Base-by-base conservation (phyloP, 2,888 invertebrate genomes). In the Drosophila borborema region DNA sequence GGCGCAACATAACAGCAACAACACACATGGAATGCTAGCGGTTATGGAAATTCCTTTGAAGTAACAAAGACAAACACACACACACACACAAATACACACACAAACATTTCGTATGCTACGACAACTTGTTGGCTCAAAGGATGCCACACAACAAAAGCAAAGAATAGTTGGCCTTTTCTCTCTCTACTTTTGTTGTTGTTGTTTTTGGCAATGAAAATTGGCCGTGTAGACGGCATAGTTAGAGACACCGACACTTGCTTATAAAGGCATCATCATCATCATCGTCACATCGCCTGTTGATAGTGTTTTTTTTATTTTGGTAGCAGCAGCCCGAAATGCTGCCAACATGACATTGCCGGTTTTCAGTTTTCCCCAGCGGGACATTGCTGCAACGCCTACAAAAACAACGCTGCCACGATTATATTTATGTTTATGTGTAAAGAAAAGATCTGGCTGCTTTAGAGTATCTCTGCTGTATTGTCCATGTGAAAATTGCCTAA, bases 21-120 rank as follows among this genome's bases (percentile, higher is more conserved):
- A 46, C 56, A 63, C 43, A 69, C 70, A 31, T 49, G 86, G 75
- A 88, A 87, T 87, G 88, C 85, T 87, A 87, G 86, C 86, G 86
- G 86, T 87, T 88, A 86, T 86, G 85, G 86, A 87, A 86, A 87
- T 87, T 88, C 86, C 88, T 86, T 79, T 82, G 82, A 83, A 79
- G 74, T 68, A 55, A 72, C 60, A 51, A 51, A 71, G 2, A 41
- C 41, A 41, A 7, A 41, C 3, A 41, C n/a, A 16, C 2, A 53
- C 56, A 40, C 16, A 40, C 16, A 40, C 7, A 16, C 14, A 7
- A 28, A 53, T 54, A 40, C 16, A 40, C 16, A 40, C 7, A 16
- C 14, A 7, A 28, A 6, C 18, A 77, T 49, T 31, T 54, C 46
- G 28, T 65, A 60, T 72, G 51, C 72, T 80, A 69, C 73, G 70